phyloP scores from a whole-genome alignment of 2,113 vertebrate genomes.

The Python bivittatus region DNA sequence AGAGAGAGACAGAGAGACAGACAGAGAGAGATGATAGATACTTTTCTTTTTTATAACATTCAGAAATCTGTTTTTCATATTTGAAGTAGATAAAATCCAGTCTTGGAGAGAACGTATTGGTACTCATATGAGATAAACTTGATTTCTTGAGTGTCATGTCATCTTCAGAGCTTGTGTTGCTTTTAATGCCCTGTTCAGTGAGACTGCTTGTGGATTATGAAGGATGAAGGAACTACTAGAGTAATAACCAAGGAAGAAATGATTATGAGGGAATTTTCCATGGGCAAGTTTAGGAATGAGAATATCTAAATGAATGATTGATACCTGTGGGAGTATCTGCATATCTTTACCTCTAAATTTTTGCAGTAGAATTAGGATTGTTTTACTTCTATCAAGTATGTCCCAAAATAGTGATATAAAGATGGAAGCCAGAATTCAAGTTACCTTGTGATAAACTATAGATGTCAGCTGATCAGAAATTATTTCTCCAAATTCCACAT shows the following conservation, averaged over 20 bases:
- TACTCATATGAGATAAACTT: background rate
- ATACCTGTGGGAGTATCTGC: background rate
- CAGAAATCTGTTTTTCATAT: background rate
- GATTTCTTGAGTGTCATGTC: background rate
- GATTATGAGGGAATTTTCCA: no score
- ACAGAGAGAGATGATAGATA: background rate
- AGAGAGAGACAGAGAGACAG: slow-evolving; percentile 42
- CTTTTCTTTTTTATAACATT: background rate
- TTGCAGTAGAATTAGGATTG: background rate
- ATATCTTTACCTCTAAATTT: background rate
- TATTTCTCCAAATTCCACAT: background rate
- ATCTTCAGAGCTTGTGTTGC: no score
- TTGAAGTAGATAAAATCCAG: background rate
- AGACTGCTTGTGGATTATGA: background rate
- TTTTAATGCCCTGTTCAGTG: background rate
- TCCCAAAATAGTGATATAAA: background rate
- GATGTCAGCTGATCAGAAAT: background rate
- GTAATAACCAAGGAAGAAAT: background rate
- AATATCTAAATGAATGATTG: no score
- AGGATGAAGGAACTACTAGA: background rate
- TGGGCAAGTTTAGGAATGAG: background rate
- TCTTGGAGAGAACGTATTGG: background rate
- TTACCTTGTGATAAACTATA: background rate
- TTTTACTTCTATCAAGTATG: background rate
- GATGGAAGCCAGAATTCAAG: background rate